These are phyloP conservation scores for Teinopalpus imperialis DNA, from an alignment of 2,888 invertebrate genomes.

Conservation along the genomic window DNA sequence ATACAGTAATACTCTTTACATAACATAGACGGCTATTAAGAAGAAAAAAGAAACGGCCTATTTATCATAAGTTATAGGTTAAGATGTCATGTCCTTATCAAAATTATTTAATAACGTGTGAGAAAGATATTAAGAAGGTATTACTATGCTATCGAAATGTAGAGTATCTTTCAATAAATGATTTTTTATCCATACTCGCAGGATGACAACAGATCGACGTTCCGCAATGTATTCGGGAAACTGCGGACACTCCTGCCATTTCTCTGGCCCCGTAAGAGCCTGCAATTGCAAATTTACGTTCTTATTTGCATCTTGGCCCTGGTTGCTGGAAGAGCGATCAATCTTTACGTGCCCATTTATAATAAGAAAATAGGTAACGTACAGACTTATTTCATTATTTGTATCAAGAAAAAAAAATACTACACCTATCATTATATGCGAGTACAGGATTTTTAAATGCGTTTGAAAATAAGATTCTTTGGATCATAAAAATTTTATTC, in stretches of 20 bases:
- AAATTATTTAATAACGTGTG: slow-evolving; percentile 61
- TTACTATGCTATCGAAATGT: slow-evolving; percentile 29
- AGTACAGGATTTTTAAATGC: no score
- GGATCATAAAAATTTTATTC: no score
- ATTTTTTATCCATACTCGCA: slow-evolving; percentile 34
- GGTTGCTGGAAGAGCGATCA: slow-evolving; percentile 90
- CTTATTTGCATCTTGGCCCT: slow-evolving; percentile 90
- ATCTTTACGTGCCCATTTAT: slow-evolving; percentile 96
- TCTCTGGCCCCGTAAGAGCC: slow-evolving; percentile 95
- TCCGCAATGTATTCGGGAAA: slow-evolving; percentile 90
- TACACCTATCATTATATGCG: no score
- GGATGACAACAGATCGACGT: slow-evolving; percentile 87
- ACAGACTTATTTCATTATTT: no score
- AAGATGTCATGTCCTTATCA: slow-evolving; percentile 78
- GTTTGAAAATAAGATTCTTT: no score
- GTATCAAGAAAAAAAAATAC: no score
- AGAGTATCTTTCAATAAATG: slow-evolving; percentile 18
- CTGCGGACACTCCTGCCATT: slow-evolving; percentile 92
- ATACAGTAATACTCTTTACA: slow-evolving; percentile 19
- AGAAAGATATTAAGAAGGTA: slow-evolving; percentile 50
- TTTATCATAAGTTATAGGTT: slow-evolving; percentile 37
- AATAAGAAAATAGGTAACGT: slow-evolving; percentile 93
- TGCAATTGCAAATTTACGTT: slow-evolving; percentile 90
- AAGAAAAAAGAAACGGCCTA: slow-evolving; percentile 21
- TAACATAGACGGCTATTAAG: slow-evolving; percentile 3